phyloP scores from a whole-genome alignment of 2,888 invertebrate species.

The Trissoscelio sp. region DNA sequence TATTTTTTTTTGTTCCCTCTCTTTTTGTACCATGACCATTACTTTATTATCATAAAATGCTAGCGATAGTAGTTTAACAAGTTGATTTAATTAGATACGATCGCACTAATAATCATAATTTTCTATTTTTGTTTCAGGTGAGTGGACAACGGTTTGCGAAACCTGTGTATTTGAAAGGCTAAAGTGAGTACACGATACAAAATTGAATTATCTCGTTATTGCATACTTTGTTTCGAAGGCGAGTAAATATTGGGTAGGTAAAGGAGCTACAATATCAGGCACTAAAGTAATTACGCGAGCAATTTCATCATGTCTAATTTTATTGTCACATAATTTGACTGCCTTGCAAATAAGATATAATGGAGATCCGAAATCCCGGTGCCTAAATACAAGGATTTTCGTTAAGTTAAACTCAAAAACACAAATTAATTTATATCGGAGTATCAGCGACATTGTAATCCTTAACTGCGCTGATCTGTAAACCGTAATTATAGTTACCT shows the following conservation, averaged over 20 bases:
- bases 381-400: background rate
- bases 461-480: background rate
- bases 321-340: constrained; percentile 3
- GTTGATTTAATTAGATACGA: constrained; percentile 61
- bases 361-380: too few species aligned
- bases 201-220: constrained; percentile 52
- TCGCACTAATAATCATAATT: constrained; percentile 51
- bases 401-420: background rate
- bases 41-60: constrained; percentile 51
- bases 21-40: constrained; percentile 11
- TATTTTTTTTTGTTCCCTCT: background rate
- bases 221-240: constrained; percentile 46
- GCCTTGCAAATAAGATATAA: background rate
- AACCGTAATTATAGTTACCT: constrained; percentile 39
- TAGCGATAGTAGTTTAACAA: constrained; percentile 56
- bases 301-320: constrained; percentile 39
- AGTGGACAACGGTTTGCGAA: constrained; percentile 62
- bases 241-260: constrained; percentile 39
- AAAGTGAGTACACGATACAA: constrained; percentile 47
- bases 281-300: constrained; percentile 20
- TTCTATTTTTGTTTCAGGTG: constrained; percentile 67
- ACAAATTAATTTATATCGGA: background rate
- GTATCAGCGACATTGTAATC: constrained; percentile 7
- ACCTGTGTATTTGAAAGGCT: constrained; percentile 38
- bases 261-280: constrained; percentile 24